Evolutionary conservation across 2,113 vertebrate species (phyloP), one percentile per base, ranked within the genome.

Genomic region (Trematocara macrostoma): DNA sequence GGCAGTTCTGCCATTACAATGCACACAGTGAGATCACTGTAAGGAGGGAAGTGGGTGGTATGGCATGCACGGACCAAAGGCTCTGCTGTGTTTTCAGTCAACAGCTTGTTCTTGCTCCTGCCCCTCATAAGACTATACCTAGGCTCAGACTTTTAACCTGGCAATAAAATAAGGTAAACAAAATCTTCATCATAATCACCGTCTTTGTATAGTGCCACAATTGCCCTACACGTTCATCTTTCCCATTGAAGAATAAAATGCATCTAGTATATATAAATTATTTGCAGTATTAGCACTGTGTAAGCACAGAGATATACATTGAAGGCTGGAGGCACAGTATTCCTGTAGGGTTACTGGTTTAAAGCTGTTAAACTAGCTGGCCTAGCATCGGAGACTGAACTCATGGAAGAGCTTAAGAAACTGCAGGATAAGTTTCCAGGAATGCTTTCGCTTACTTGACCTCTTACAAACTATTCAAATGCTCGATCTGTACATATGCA

Each of bases 41-140:
- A 78, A 81, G 79, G 53, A 88, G 86, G 76, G 78, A 61, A 85
- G 93, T 94, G 91, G 93, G 94, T 79, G 89, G 83, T 78, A 57
- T 69, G 87, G 92, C 78, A 91, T 87, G 84, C 67, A 40, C 26
- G 76, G 53, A 92, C 83, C 9, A 91, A 93, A 85, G 52, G 29
- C 85, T 87, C 88, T 57, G 85, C 93, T 95, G 15, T 89, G 34
- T 42, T 45, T 83, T 89, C 82, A 87, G 88, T 91, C 83, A 76
- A 52, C 40, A 84, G 53, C 56, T 91, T 90, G 91, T 92, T 93
- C 79, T 87, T 55, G 51, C 23, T 71, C 56, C 64, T 67, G 78
- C 53, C 55, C 51, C 23, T 82, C 40, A 80, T 79, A 35, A 82
- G 23, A 31, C 7, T 7, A 78, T 87, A 88, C 91, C 82, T 91